Conservation (phyloP, 2,888 invertebrate species). For the Callosobruchus maculatus region DNA sequence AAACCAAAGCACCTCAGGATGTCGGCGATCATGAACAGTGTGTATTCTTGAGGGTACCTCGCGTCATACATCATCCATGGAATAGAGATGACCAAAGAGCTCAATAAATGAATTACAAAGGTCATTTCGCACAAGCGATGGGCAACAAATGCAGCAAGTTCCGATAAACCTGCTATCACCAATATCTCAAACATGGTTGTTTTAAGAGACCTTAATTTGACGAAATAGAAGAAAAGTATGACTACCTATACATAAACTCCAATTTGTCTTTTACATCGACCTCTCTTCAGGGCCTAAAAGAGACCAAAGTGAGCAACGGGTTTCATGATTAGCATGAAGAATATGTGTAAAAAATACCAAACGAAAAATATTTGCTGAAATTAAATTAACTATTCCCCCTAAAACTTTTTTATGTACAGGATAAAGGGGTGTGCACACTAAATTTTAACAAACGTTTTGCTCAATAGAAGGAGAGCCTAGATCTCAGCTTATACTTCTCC, state of each 20-base stretch:
- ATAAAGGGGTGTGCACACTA: too few relatives aligned
- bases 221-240: not conserved
- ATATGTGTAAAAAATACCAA: too few relatives aligned
- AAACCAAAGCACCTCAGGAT: too few relatives aligned
- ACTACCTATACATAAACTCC: not conserved
- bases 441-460: too few relatives aligned
- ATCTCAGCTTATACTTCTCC: too few relatives aligned
- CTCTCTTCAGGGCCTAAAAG: too few relatives aligned
- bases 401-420: too few relatives aligned
- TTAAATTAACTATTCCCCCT: too few relatives aligned
- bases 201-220: not conserved
- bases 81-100: not conserved
- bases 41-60: too few relatives aligned
- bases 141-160: not conserved
- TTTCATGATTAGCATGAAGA: not conserved
- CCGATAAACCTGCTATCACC: not conserved
- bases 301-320: not conserved
- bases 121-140: not conserved
- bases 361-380: too few relatives aligned
- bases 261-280: not conserved
- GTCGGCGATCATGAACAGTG: too few relatives aligned
- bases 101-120: not conserved
- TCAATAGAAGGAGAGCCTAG: too few relatives aligned
- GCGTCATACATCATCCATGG: not conserved
- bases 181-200: not conserved